Evolutionary conservation across 2,113 vertebrate species (phyloP).

Genomic region (Gnathonemus echidnorhynchus): DNA sequence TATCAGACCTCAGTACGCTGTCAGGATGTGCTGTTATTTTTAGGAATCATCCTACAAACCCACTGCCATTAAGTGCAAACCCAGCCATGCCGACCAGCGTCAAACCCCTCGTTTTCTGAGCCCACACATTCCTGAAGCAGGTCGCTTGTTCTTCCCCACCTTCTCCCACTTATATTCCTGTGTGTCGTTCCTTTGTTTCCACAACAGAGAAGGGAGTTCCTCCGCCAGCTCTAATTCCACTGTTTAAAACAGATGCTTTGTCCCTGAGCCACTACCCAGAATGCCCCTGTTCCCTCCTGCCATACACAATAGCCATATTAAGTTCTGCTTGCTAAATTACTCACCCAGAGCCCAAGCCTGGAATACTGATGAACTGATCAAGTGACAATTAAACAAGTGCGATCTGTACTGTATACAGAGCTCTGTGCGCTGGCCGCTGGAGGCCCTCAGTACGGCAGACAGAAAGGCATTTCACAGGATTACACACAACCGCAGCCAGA

Average conservation of each 20-base stretch:
- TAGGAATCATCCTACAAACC: not conserved
- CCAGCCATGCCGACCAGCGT: not conserved
- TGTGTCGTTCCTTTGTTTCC: conserved; percentile 1
- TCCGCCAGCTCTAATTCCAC: not conserved
- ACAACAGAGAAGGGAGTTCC: not conserved
- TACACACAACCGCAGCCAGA: conserved; percentile 16
- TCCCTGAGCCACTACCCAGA: conserved; percentile 2
- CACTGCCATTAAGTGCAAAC: not conserved
- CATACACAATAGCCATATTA: conserved; percentile 19
- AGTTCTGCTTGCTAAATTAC: conserved; percentile 16
- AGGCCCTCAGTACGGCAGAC: not conserved
- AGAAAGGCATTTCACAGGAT: conserved; percentile 26
- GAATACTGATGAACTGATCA: conserved; percentile 30
- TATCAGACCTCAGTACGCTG: not conserved
- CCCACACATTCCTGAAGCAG: not conserved
- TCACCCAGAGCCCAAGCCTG: conserved; percentile 3
- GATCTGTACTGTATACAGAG: conserved; percentile 24
- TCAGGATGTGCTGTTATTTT: not conserved
- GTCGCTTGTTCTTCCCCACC: not conserved
- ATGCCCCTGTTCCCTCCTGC: not conserved
- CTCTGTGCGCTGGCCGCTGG: conserved; percentile 15
- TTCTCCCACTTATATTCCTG: not conserved
- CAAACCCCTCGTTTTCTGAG: not conserved
- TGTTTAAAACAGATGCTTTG: conserved; percentile 17
- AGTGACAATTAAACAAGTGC: conserved; percentile 28